Percentiles rank a stretch among this genome's conserved stretches.
Evolutionary conservation across 1,140 invertebrate species (phyloP).

Genomic region (Pissodes strobi): DNA sequence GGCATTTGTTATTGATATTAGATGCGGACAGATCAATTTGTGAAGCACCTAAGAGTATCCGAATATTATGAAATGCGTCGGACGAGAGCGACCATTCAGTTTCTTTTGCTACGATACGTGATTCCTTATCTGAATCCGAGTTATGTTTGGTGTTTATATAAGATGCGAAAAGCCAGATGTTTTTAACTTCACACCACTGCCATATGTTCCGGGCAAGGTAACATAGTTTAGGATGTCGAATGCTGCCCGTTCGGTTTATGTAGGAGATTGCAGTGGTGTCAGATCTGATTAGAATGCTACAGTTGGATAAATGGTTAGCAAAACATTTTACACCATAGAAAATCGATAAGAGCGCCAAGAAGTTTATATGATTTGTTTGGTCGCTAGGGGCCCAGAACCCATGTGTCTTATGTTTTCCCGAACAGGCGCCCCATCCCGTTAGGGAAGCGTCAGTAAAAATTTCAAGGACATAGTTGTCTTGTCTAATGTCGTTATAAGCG

Average conservation of each 20-base stretch:
- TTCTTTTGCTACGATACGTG: slow-evolving; percentile 14
- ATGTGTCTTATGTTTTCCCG: slow-evolving; percentile 31
- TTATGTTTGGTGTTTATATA: slow-evolving; percentile 53
- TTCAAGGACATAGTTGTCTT: slow-evolving; percentile 38
- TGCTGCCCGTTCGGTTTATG: slow-evolving; percentile 50
- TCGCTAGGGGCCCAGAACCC: slow-evolving; percentile 45
- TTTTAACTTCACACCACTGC: slow-evolving; percentile 52
- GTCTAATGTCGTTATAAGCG: slow-evolving; percentile 15
- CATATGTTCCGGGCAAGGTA: slow-evolving; percentile 44
- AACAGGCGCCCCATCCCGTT: slow-evolving; percentile 51
- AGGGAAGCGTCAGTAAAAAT: slow-evolving; percentile 53
- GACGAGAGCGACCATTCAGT: slow-evolving; percentile 26
- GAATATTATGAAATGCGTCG: too few species aligned
- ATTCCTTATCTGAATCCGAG: slow-evolving; percentile 39
- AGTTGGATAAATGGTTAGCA: slow-evolving; percentile 41
- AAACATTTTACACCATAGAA: slow-evolving; percentile 52
- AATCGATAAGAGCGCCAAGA: slow-evolving; percentile 50
- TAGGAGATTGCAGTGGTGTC: slow-evolving; percentile 55
- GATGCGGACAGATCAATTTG: too few species aligned
- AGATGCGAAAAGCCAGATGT: slow-evolving; percentile 50
- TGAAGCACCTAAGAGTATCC: too few species aligned
- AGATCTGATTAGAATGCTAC: slow-evolving; percentile 46
- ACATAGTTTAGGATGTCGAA: slow-evolving; percentile 47
- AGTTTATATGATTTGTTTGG: slow-evolving; percentile 49
- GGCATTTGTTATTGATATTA: too few species aligned